Conservation (phyloP, 2,797 vertebrate species). For the Bufotes viridis region DNA sequence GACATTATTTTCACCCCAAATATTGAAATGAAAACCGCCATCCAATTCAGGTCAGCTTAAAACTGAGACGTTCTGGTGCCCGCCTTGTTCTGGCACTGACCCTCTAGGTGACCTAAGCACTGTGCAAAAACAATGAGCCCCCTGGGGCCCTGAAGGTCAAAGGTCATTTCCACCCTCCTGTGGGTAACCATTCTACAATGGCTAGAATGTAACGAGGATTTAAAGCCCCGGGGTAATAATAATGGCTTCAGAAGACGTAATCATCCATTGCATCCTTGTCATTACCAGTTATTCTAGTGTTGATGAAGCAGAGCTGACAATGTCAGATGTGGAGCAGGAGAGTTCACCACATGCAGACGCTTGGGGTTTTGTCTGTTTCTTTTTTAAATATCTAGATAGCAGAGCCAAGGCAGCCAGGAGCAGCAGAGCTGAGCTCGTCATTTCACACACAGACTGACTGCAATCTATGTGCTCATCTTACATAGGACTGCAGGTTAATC, state of each 20-base stretch:
- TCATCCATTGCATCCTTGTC: not conserved
- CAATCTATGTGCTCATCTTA: not conserved
- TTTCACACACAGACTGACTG: not conserved
- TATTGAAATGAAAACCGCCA: not conserved
- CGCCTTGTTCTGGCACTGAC: no score
- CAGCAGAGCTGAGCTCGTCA: not conserved
- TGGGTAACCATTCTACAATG: no score
- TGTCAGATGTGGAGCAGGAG: not conserved
- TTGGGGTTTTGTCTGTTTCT: no score
- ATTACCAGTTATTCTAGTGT: not conserved
- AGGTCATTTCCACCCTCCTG: not conserved
- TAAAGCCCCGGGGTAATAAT: not conserved
- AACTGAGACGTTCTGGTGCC: not conserved
- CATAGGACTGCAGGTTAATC: not conserved
- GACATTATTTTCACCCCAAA: not conserved
- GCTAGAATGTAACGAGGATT: no score
- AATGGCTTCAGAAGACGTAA: not conserved
- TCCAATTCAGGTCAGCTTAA: not conserved
- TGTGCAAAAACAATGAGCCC: not conserved
- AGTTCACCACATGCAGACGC: not conserved
- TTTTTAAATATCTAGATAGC: not conserved
- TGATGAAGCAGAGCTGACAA: not conserved
- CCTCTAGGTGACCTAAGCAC: no score
- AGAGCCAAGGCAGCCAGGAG: not conserved
- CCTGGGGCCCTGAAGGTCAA: not conserved